phyloP scores from a whole-genome alignment of 1,140 invertebrate genomes.

The Cydia fagiglandana region DNA sequence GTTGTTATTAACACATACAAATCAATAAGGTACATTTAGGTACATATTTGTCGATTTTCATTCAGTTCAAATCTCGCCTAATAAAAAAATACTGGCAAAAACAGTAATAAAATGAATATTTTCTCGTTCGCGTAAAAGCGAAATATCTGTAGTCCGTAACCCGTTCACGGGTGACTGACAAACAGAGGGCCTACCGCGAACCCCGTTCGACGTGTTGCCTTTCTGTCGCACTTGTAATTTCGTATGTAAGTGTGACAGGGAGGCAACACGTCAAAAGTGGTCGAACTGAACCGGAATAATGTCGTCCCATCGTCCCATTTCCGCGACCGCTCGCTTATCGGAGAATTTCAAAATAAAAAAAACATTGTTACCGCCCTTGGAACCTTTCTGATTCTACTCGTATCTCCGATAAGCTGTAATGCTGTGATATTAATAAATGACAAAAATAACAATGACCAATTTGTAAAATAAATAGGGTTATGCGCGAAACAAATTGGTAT shows the following conservation, averaged over 20 bases:
- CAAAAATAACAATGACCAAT: not conserved
- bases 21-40: too few relatives aligned
- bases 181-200: too few relatives aligned
- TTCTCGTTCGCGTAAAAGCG: too few relatives aligned
- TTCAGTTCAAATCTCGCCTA: too few relatives aligned
- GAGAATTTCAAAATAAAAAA: conserved; percentile 15
- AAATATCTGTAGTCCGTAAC: not conserved
- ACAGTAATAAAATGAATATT: too few relatives aligned
- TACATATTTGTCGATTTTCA: too few relatives aligned
- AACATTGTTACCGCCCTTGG: conserved; percentile 7
- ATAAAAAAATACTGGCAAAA: too few relatives aligned
- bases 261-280: too few relatives aligned
- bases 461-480: conserved; percentile 3
- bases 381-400: not conserved
- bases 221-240: too few relatives aligned
- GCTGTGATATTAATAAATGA: conserved; percentile 22
- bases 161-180: not conserved
- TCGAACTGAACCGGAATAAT: conserved; percentile 15
- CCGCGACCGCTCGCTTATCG: conserved; percentile 12
- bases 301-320: conserved; percentile 13
- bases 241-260: too few relatives aligned
- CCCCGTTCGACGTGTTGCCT: too few relatives aligned
- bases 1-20: too few relatives aligned
- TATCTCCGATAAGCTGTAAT: not conserved
- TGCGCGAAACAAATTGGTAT: not conserved